Conservation (phyloP, 2,888 invertebrate genomes). For the Drosophila affinis region DNA sequence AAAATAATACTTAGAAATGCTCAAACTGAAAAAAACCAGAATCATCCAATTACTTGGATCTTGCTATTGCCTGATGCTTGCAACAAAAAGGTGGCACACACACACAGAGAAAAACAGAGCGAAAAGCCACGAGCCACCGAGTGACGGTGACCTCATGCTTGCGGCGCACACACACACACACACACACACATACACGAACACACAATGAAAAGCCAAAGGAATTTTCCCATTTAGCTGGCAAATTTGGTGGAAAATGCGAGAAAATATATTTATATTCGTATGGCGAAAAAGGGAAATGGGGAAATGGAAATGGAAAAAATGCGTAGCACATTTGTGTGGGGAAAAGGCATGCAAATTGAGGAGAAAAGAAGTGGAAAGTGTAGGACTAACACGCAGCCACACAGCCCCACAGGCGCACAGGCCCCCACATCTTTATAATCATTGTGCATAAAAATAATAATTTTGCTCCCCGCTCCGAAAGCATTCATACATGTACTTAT, state of each 20-base stretch:
- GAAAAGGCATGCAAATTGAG: constrained; percentile 36
- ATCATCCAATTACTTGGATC: constrained; percentile 1
- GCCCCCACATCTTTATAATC: constrained; percentile 32
- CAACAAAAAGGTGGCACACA: neutral
- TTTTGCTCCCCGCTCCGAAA: neutral
- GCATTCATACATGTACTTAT: constrained; percentile 6
- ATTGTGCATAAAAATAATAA: constrained; percentile 31
- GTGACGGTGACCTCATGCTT: neutral
- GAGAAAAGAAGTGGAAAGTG: constrained; percentile 2
- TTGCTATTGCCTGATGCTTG: neutral
- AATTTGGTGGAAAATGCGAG: constrained; percentile 39
- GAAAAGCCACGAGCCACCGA: neutral
- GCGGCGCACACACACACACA: neutral
- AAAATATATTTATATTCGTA: constrained; percentile 22
- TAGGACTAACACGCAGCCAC: constrained; percentile 10
- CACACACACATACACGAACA: neutral
- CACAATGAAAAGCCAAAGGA: constrained; percentile 15
- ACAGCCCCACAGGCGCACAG: constrained; percentile 14
- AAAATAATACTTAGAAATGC: neutral
- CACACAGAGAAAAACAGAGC: neutral
- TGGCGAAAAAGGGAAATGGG: neutral
- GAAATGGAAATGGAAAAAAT: constrained; percentile 14
- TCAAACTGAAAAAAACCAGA: neutral
- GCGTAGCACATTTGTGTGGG: constrained; percentile 33
- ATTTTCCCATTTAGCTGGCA: constrained; percentile 36